These are phyloP conservation scores for Operophtera brumata DNA, from an alignment of 2,888 invertebrate species.

Conservation along the genomic window DNA sequence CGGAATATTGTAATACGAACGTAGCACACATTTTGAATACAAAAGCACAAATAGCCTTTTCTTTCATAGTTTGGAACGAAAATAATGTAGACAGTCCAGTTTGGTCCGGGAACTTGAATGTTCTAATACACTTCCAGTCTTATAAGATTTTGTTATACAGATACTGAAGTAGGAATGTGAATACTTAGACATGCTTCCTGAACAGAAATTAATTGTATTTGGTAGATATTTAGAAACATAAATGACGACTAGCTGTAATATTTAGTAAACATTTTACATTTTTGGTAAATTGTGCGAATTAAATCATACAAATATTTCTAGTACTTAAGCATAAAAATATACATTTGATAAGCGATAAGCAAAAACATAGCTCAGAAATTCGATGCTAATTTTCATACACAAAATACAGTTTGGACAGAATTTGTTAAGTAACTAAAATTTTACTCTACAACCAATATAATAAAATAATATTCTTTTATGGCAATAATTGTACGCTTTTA, in stretches of 20 bases:
- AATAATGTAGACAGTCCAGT: slow-evolving; percentile 14
- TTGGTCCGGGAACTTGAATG: slow-evolving; percentile 10
- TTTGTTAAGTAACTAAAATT: slow-evolving; percentile 52
- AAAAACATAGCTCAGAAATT: slow-evolving; percentile 23
- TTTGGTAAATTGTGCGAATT: slow-evolving; percentile 53
- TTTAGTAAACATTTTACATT: slow-evolving; percentile 57
- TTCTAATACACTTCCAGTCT: slow-evolving; percentile 29
- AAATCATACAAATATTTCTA: slow-evolving; percentile 22
- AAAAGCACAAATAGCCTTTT: slow-evolving; percentile 5
- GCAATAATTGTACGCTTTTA: slow-evolving; percentile 44
- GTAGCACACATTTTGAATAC: slow-evolving; percentile 10
- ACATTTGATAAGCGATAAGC: too few species aligned
- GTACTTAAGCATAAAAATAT: slow-evolving; percentile 18
- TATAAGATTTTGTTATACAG: slow-evolving; percentile 17
- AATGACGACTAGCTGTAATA: slow-evolving; percentile 55
- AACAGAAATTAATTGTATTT: slow-evolving; percentile 1
- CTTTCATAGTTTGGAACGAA: background rate
- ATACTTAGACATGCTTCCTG: background rate
- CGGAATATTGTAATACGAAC: background rate
- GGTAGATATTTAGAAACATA: slow-evolving; percentile 10
- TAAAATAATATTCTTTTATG: slow-evolving; percentile 43
- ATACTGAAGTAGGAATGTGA: slow-evolving; percentile 24
- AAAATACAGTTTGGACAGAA: slow-evolving; percentile 51
- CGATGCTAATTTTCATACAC: slow-evolving; percentile 12
- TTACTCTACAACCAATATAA: slow-evolving; percentile 31